Evolutionary conservation across 2,113 vertebrate species (phyloP).

Genomic region (Baryphthengus martii): DNA sequence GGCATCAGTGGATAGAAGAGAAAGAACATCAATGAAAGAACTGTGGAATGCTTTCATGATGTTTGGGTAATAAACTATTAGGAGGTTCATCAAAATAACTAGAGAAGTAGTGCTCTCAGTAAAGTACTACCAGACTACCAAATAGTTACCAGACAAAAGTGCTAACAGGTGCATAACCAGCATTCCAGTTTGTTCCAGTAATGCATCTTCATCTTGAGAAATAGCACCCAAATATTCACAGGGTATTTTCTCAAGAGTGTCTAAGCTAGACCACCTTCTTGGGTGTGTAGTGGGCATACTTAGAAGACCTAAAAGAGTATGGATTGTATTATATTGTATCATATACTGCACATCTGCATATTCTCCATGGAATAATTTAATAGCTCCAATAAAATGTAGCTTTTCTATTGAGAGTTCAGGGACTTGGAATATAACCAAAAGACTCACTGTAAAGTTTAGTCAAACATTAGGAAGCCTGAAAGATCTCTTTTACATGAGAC

Average conservation of each 20-base stretch:
- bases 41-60: conserved; percentile 13
- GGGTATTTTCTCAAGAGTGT: not conserved
- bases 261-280: not conserved
- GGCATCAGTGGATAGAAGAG: not conserved
- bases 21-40: not conserved
- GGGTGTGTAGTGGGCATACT: not conserved
- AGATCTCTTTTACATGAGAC: not conserved
- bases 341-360: not conserved
- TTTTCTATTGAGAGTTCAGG: not conserved
- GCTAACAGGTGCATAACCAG: conserved; percentile 1
- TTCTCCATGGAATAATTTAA: not conserved
- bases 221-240: not conserved
- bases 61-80: not conserved
- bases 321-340: not conserved
- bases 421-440: not conserved
- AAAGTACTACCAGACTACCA: conserved; percentile 34
- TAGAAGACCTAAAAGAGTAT: not conserved
- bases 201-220: not conserved
- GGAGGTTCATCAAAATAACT: not conserved
- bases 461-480: not conserved
- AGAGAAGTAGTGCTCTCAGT: not conserved
- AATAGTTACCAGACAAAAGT: conserved; percentile 9
- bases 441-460: not conserved
- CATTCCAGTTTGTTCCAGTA: not conserved
- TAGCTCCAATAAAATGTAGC: not conserved